Percentiles rank a stretch among this genome's conserved stretches.
phyloP scores from a whole-genome alignment of 2,888 invertebrate species.

The Pristionchus mayeri region DNA sequence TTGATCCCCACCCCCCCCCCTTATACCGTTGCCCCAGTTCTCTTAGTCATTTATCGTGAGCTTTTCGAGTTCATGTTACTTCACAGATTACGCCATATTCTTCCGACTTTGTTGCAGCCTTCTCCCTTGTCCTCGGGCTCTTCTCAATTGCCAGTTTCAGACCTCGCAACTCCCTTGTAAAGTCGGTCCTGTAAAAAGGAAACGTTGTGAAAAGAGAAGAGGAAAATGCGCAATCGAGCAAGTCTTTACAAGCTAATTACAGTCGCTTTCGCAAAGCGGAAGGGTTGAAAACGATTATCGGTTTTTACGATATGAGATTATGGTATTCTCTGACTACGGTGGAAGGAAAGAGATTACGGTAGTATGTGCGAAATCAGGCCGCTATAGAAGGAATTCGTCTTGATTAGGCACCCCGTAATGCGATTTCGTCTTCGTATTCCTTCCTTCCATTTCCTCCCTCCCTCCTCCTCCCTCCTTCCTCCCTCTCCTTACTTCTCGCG shows the following conservation, averaged over 20 bases:
- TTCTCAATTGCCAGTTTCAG: no score
- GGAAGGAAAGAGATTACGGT: not conserved
- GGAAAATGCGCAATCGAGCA: constrained; percentile 1
- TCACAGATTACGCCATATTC: not conserved
- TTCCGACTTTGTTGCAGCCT: not conserved
- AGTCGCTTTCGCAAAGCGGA: not conserved
- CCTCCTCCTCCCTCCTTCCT: not conserved
- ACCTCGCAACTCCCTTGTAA: not conserved
- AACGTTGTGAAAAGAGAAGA: not conserved
- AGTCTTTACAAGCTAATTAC: constrained; percentile 2
- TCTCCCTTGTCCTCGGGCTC: not conserved
- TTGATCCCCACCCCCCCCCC: no score
- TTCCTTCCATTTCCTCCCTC: not conserved
- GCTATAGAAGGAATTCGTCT: not conserved
- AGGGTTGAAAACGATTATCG: not conserved
- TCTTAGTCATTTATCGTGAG: no score
- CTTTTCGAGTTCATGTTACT: no score
- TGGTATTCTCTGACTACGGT: no score
- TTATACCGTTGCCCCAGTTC: not conserved
- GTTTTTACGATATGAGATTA: no score
- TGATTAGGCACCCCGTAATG: constrained; percentile 9
- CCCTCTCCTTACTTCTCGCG: not conserved
- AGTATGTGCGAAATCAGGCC: not conserved
- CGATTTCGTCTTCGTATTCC: not conserved
- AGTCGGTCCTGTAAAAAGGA: constrained; percentile 18